These are phyloP conservation scores for Poeciliopsis gracilis DNA, from an alignment of 2,797 vertebrate species.

Conservation along the genomic window DNA sequence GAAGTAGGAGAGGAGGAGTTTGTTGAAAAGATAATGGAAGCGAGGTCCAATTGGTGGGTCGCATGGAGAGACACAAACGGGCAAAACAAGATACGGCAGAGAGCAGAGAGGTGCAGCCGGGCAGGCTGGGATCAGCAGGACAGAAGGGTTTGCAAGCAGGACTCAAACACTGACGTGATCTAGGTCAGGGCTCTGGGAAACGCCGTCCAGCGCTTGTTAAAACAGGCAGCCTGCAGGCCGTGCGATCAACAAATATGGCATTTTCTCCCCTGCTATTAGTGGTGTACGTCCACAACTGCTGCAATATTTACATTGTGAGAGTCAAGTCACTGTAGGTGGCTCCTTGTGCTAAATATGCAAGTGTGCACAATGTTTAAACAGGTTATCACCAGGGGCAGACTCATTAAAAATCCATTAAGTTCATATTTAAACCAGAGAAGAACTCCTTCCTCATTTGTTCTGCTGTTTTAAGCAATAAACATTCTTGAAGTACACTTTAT, in stretches of 20 bases:
- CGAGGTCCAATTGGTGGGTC: conserved; percentile 50
- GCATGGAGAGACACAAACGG: conserved; percentile 38
- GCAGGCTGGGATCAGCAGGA: conserved; percentile 17
- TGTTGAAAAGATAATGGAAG: conserved; percentile 50
- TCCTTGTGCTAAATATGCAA: conserved; percentile 37
- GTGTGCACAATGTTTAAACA: conserved; percentile 39
- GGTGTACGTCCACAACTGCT: conserved; percentile 3
- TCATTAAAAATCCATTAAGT: neutral
- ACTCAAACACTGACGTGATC: neutral
- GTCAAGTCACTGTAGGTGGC: conserved; percentile 45
- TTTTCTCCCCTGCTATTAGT: conserved; percentile 24
- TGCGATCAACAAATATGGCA: conserved; percentile 32
- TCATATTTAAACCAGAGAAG: neutral
- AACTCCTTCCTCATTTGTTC: neutral
- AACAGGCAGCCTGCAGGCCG: conserved; percentile 34
- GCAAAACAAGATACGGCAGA: conserved; percentile 22
- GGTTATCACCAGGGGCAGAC: conserved; percentile 18
- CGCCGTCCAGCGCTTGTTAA: neutral
- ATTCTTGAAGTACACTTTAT: neutral
- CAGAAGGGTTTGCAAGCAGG: conserved; percentile 5
- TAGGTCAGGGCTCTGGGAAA: neutral
- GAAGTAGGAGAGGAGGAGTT: neutral
- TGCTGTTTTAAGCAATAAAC: neutral
- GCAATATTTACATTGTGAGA: conserved; percentile 48
- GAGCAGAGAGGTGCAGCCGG: neutral